phyloP scores from a whole-genome alignment of 2,113 vertebrate species.

The Todiramphus chloris region DNA sequence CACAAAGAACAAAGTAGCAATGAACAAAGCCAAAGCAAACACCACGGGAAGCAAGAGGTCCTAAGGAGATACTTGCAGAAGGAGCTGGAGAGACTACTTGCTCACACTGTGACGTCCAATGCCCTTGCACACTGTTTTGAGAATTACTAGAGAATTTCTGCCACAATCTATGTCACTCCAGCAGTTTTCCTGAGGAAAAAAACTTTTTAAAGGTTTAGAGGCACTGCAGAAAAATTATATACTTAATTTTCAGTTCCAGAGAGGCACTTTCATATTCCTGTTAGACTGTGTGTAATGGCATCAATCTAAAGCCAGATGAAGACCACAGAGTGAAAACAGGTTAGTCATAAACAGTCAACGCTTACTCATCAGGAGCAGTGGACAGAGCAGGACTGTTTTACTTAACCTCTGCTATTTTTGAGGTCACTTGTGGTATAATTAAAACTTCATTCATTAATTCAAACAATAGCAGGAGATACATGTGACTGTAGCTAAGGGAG shows the following conservation, averaged over 20 bases:
- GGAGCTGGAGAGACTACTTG: not conserved
- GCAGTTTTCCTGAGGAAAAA: not conserved
- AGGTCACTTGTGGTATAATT: not conserved
- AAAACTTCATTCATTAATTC: not conserved
- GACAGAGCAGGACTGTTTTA: not conserved
- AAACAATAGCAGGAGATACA: not conserved
- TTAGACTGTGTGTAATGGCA: not conserved
- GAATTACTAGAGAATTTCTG: not conserved
- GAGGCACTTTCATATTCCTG: not conserved
- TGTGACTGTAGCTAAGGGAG: not conserved
- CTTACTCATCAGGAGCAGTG: not conserved
- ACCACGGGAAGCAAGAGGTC: not conserved
- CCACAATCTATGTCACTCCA: not conserved
- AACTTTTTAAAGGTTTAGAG: not conserved
- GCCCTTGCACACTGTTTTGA: not conserved
- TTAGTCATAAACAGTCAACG: not conserved
- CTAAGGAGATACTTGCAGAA: not conserved
- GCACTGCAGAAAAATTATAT: not conserved
- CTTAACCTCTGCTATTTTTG: conserved; percentile 1
- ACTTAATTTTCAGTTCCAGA: not conserved
- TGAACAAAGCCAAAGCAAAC: not conserved
- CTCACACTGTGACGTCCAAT: not conserved
- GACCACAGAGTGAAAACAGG: not conserved
- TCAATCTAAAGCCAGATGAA: conserved; percentile 5
- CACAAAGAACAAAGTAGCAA: not conserved